Evolutionary conservation across 2,888 invertebrate species (phyloP), one percentile per base, ranked within the genome.

Genomic region (Dicyrtoma fusca): DNA sequence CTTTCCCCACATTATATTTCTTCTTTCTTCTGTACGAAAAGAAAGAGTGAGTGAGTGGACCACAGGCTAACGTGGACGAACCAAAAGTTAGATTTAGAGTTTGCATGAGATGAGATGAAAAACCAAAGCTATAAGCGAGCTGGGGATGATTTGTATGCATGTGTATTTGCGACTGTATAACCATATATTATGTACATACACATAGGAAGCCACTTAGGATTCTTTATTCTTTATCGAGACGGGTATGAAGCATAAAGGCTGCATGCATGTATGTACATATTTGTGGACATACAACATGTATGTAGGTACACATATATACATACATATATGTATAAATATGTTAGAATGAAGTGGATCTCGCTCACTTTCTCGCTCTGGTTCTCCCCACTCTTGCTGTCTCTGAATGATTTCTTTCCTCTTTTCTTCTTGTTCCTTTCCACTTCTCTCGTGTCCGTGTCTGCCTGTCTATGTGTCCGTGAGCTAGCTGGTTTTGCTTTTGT

Each of bases 401-500:
- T 53, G 17, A 53, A 53, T 21, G 53, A 53, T 21, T 21, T 21
- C 53, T 53, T 53, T 53, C 21, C 21, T 53, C 53, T 53, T 21
- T 53, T 53, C 11, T 53, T 10, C 53, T 17, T 21, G 11, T 8
- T 8, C n/a, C 19, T 19, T 21, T 53, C 53, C 53, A 17, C 17
- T 17, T 53, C 53, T 17, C 25, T 59, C 59, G 19, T 19, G 19
- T 19, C 23, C 57, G 6, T 13, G 8, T 44, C 13, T 8, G 45
- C 13, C 61, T 17, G 17, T 34, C 42, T 61, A 17, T 53, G n/a
- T 17, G n/a, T 49, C 17, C 11, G 5, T 34, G 34, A 34, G 34
- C 34, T 8, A 34, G 34, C 53, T 53, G 3, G 17, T 53, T 53
- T 21, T 53, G 26, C 61, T 61, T 59, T 61, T 61, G 61, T 61